phyloP scores from a whole-genome alignment of 2,888 invertebrate species.

The Cylindroiulus punctatus region DNA sequence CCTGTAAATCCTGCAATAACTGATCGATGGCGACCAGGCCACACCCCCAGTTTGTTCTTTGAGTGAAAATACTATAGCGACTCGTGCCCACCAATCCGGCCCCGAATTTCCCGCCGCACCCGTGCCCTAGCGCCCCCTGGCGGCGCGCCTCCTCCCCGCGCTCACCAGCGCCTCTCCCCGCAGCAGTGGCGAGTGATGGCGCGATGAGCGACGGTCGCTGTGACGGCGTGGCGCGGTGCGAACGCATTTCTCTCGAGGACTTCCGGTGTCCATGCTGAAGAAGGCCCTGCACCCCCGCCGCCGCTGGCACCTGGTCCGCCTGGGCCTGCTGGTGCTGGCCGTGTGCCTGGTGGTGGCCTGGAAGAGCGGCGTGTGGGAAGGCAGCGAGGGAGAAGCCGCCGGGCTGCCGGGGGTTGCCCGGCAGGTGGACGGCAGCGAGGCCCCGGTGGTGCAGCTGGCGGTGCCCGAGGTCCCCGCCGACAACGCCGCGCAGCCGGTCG shows the following conservation, averaged over 20 bases:
- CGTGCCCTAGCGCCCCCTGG: background rate
- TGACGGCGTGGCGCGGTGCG: background rate
- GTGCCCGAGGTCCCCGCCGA: background rate
- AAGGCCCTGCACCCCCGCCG: conserved; percentile 4
- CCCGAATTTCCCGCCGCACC: background rate
- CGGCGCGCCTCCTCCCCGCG: background rate
- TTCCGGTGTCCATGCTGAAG: background rate
- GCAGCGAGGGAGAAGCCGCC: background rate
- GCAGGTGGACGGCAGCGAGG: background rate
- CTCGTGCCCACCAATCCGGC: background rate
- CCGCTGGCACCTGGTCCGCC: background rate
- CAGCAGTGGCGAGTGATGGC: background rate
- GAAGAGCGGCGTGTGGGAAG: background rate
- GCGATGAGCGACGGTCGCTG: background rate
- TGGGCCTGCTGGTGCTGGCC: background rate
- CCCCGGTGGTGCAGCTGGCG: background rate
- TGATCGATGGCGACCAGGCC: no score
- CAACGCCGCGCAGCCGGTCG: background rate
- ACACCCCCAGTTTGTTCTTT: no score
- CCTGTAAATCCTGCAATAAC: no score
- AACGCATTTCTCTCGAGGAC: background rate
- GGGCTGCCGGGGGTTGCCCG: no score
- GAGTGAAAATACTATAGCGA: no score
- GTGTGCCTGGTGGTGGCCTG: conserved; percentile 15
- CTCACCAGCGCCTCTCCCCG: no score